These are phyloP conservation scores for Scaptomyza hsui DNA, from an alignment of 1,140 invertebrate species.

Conservation along the genomic window DNA sequence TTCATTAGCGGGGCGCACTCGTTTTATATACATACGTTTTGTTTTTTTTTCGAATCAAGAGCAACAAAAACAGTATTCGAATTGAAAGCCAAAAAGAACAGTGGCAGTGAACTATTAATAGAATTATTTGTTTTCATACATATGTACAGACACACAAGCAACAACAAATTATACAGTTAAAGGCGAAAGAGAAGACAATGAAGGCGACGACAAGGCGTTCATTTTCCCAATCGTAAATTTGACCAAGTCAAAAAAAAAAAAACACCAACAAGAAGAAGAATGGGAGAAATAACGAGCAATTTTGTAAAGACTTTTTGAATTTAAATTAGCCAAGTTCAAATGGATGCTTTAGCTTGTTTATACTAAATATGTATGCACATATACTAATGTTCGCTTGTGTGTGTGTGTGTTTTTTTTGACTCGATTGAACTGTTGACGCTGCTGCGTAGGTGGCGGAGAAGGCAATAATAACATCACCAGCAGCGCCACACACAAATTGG, in stretches of 20 bases:
- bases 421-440: slow-evolving; percentile 43
- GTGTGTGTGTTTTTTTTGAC: slow-evolving; percentile 22
- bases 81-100: slow-evolving; percentile 74
- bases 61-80: slow-evolving; percentile 59
- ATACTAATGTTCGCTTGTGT: slow-evolving; percentile 9
- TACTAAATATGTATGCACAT: neutral
- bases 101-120: slow-evolving; percentile 83
- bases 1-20: slow-evolving; percentile 65
- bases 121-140: slow-evolving; percentile 81
- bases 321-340: slow-evolving; percentile 76
- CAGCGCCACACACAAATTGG: slow-evolving; percentile 57
- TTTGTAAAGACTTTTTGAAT: slow-evolving; percentile 35
- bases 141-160: neutral
- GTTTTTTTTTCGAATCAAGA: slow-evolving; percentile 46
- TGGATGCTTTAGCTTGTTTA: slow-evolving; percentile 49
- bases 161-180: slow-evolving; percentile 39
- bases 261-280: slow-evolving; percentile 7
- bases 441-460: slow-evolving; percentile 53
- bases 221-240: slow-evolving; percentile 45
- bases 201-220: slow-evolving; percentile 22
- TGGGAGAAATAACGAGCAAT: slow-evolving; percentile 18
- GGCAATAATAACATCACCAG: slow-evolving; percentile 33
- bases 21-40: slow-evolving; percentile 16
- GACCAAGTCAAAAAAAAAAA: slow-evolving; percentile 14
- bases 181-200: slow-evolving; percentile 49